Evolutionary conservation across 2,888 invertebrate genomes (phyloP), one percentile per base, ranked within the genome.

Genomic region (Uloborus plumipes): DNA sequence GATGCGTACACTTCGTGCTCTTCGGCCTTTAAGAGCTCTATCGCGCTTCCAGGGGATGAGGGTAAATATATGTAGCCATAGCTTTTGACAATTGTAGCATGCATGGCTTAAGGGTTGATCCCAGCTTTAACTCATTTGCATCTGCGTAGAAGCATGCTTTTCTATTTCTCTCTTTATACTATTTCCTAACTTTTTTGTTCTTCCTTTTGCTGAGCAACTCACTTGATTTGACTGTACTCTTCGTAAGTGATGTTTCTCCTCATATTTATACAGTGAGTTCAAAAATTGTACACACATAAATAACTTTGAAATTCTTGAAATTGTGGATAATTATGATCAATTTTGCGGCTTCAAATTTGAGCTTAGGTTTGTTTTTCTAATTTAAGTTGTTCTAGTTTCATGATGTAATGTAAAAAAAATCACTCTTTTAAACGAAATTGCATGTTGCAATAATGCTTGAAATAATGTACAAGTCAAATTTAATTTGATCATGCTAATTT

Each of bases 1-100:
- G 88, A 94, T 96, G 94, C 92, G 96, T 90, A 96, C 96, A 84
- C 92, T 96, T 89, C 93, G 96, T 89, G 96, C 96, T 86, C 92
- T 96, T 89, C 92, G 96, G 71, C 84, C 84, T 78, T 79, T 84
- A 88, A 93, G 96, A 89, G 96, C 96, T 87, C 94, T 96, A 87
- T 96, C 96, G 88, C 93, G 96, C 90, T 95, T 95, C 95, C 96
- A 96, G 92, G 95, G 96, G 91, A 96, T 96, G 95, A 93, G 94
- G 93, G 96, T 96, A 94, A 94, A 94, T 77, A 79, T 71, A 69
- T 59, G 74, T 70, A 61, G 62, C 76, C 31, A n/a, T 66, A 58
- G 59, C 67, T 39, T 39, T 58, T 51, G n/a, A 26, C 11, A 39
- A 69, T n/a, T 31, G 20, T 59, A 9, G 22, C 20, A 22, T 75